Base-by-base conservation (phyloP, 2,797 vertebrate species). In the Notamacropus eugenii region DNA sequence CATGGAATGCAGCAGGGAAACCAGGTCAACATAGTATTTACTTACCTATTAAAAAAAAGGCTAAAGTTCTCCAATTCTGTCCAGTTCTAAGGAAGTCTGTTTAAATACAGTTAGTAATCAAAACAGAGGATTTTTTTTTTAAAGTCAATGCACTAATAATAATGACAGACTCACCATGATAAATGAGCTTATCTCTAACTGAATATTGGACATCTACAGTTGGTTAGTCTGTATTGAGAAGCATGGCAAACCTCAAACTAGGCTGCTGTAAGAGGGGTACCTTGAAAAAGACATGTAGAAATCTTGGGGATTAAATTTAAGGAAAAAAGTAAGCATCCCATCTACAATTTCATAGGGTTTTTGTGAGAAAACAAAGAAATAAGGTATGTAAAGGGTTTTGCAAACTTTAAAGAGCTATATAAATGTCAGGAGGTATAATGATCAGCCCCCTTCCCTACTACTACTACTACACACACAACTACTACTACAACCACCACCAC, bases 31-130 rank as follows among this genome's bases (percentile, higher is more conserved):
- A 96, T 94, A 95, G 46, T 56, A 96, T 95, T 96, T 62, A 95
- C 94, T 50, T 95, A 93, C 93, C 95, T 82, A 94, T 94, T 91
- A 95, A 97, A 97, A 97, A 46, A 97, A 97, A 95, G 0, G 11
- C 28, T 96, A 91, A 93, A 58, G 82, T 92, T 50, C 27, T 29
- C 54, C 96, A 58, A 52, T 91, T 93, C 94, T 87, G 19, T 93
- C 96, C 93, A 34, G 55, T 90, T 93, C 46, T 22, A 90, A 16
- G 96, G 74, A 74, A 96, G 92, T 95, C 50, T 97, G 94, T 97
- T 97, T 96, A 97, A 97, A 96, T 97, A 50, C 50, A 90, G 14
- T 40, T 74, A 54, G 50, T 50, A 90, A 29, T 90, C 28, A 54
- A 24, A 54, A 90, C 8, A 34, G 46, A 34, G 0, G n/a, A 4